These are phyloP conservation scores for Clarias fuscus DNA, from an alignment of 2,797 vertebrate genomes.

Conservation along the genomic window DNA sequence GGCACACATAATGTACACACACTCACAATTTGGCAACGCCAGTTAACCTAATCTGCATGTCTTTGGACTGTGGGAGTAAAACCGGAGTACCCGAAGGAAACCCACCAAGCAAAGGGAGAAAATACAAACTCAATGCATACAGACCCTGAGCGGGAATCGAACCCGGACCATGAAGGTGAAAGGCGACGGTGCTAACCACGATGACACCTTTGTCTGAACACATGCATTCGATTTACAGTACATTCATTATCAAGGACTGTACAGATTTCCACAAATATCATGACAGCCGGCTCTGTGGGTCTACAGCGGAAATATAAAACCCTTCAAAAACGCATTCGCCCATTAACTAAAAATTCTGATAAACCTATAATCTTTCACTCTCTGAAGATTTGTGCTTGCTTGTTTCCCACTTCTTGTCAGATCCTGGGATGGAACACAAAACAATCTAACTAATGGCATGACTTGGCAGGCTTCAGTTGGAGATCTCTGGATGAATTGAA, in stretches of 20 bases:
- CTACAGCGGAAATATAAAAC: not conserved
- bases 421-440: slow-evolving; percentile 9
- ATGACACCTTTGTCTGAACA: not conserved
- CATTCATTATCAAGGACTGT: not conserved
- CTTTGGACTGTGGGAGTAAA: too few relatives aligned
- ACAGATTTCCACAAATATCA: not conserved
- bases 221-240: not conserved
- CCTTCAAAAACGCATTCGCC: not conserved
- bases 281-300: not conserved
- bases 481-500: slow-evolving; percentile 17
- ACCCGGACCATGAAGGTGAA: too few relatives aligned
- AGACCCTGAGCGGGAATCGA: too few relatives aligned
- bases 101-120: too few relatives aligned
- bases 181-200: too few relatives aligned
- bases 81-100: too few relatives aligned
- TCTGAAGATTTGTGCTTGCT: not conserved
- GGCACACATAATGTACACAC: too few relatives aligned
- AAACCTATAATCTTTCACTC: not conserved
- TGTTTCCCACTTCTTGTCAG: slow-evolving; percentile 17
- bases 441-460: slow-evolving; percentile 8
- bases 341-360: not conserved
- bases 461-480: not conserved
- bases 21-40: too few relatives aligned
- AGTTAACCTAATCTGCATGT: too few relatives aligned
- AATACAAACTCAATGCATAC: too few relatives aligned